Conservation (phyloP, 2,113 vertebrate species). For the Elephas maximus region DNA sequence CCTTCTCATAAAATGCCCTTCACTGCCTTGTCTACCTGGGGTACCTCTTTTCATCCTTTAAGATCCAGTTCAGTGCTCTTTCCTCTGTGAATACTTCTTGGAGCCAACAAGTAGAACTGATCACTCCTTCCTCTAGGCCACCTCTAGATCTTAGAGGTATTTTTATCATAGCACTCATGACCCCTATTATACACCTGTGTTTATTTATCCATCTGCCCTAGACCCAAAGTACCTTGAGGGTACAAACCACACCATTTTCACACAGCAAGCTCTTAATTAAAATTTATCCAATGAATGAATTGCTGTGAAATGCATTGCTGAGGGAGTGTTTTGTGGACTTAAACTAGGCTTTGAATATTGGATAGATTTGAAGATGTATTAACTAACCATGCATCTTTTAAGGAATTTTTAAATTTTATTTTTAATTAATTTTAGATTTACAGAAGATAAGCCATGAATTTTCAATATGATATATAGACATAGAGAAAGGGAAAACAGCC, state of each 20-base stretch:
- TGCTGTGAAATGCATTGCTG: not conserved
- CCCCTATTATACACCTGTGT: not conserved
- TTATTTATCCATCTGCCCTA: not conserved
- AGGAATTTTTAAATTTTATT: not conserved
- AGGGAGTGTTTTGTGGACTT: not conserved
- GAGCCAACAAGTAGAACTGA: not conserved
- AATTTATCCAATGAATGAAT: not conserved
- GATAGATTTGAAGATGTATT: not conserved
- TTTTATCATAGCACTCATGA: too few species aligned
- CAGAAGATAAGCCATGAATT: not conserved
- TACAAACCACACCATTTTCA: not conserved
- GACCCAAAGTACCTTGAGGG: not conserved
- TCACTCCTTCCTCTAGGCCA: not conserved
- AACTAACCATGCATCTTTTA: not conserved
- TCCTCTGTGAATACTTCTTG: not conserved
- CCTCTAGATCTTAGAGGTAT: not conserved
- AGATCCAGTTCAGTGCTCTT: not conserved
- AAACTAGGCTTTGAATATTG: not conserved
- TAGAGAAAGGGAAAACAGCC: not conserved
- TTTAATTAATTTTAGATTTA: constrained; percentile 22
- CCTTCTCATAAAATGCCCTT: not conserved
- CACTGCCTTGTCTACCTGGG: not conserved
- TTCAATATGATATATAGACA: constrained; percentile 24
- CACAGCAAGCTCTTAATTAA: not conserved
- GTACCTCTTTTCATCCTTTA: not conserved